Evolutionary conservation across 1,140 invertebrate species (phyloP).

Genomic region (Papilio glaucus): DNA sequence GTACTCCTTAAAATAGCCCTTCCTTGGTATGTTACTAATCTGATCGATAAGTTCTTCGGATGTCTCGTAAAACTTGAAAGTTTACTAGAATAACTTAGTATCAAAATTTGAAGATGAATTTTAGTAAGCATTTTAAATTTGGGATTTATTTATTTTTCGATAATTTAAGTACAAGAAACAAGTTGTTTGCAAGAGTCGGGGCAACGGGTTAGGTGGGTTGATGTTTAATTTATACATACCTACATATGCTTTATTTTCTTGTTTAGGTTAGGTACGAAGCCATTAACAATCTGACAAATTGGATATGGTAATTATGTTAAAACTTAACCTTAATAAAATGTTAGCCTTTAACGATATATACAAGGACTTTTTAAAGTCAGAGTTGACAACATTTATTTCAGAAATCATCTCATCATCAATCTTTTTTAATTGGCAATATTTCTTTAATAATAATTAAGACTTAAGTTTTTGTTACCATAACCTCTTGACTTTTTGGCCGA

Average conservation of each 20-base stretch:
- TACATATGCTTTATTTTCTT: background rate
- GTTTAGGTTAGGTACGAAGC: background rate
- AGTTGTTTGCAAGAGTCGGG: background rate
- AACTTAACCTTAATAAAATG: background rate
- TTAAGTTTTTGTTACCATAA: too few relatives aligned
- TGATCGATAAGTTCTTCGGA: too few relatives aligned
- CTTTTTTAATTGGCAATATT: too few relatives aligned
- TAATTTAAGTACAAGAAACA: background rate
- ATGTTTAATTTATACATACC: background rate
- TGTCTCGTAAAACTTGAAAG: too few relatives aligned
- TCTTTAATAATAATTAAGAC: too few relatives aligned
- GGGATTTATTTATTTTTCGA: background rate
- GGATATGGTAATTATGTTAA: slow-evolving; percentile 9
- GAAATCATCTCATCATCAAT: too few relatives aligned
- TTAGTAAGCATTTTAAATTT: too few relatives aligned
- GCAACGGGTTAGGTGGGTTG: background rate
- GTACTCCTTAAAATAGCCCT: too few relatives aligned
- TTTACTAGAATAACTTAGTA: too few relatives aligned
- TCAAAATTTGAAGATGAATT: too few relatives aligned
- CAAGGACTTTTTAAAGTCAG: slow-evolving; percentile 3
- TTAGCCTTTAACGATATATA: background rate
- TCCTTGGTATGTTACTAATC: too few relatives aligned
- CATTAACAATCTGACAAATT: slow-evolving; percentile 3
- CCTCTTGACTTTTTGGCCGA: too few relatives aligned
- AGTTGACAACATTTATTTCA: background rate